phyloP scores from a whole-genome alignment of 1,140 invertebrate species.

The Fragariocoptes setiger region DNA sequence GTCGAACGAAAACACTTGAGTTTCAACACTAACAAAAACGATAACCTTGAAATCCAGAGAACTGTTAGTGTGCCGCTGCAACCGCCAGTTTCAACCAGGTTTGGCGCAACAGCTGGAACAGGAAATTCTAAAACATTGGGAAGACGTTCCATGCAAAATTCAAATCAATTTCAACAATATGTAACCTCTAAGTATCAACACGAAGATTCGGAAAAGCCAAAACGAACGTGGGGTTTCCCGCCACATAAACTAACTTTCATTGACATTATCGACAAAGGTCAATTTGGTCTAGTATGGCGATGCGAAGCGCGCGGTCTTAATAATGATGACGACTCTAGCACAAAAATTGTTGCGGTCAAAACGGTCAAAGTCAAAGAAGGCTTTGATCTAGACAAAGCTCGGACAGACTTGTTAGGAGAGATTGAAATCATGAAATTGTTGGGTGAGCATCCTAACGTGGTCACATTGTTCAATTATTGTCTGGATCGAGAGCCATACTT shows the following conservation, averaged over 20 bases:
- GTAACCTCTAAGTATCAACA: too few species aligned
- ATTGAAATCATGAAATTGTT: conserved; percentile 50
- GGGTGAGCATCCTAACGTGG: conserved; percentile 50
- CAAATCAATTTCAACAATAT: too few species aligned
- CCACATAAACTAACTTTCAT: conserved; percentile 38
- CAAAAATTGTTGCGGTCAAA: conserved; percentile 38
- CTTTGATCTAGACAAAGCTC: conserved; percentile 33
- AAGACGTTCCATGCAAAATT: too few species aligned
- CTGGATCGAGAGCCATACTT: conserved; percentile 52
- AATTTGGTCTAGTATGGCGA: conserved; percentile 45
- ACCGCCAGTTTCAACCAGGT: too few species aligned
- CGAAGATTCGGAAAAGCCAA: too few species aligned
- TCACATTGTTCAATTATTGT: conserved; percentile 46
- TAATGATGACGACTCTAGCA: conserved; percentile 29
- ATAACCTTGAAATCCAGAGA: too few species aligned
- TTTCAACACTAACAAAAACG: too few species aligned
- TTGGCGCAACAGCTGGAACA: too few species aligned
- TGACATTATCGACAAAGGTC: conserved; percentile 42
- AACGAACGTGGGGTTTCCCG: conserved; percentile 43
- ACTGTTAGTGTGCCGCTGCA: too few species aligned
- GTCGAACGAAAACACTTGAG: too few species aligned
- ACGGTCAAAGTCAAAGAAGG: conserved; percentile 35
- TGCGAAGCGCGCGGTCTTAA: conserved; percentile 41
- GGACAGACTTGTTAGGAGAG: conserved; percentile 39
- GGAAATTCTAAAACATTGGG: too few species aligned